phyloP scores from a whole-genome alignment of 1,140 invertebrate species.

The Acromyrmex charruanus region DNA sequence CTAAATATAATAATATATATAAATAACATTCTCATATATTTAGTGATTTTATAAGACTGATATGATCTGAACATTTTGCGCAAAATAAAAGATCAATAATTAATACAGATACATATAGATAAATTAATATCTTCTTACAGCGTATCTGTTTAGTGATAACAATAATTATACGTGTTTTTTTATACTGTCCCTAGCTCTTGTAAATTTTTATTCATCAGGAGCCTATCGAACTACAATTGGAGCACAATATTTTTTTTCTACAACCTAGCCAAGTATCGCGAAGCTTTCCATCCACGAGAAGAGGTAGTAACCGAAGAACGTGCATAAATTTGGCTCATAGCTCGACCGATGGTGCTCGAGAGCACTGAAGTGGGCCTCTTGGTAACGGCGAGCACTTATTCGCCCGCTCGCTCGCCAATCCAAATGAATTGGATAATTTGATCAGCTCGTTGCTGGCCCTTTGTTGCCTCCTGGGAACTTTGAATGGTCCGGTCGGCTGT shows the following conservation, averaged over 20 bases:
- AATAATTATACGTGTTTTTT: not conserved
- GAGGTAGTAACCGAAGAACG: conserved; percentile 66
- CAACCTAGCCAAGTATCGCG: not conserved
- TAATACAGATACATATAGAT: not conserved
- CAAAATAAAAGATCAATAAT: no score
- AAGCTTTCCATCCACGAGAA: not conserved
- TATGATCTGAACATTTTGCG: no score
- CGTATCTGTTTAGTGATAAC: not conserved
- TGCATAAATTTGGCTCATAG: conserved; percentile 83
- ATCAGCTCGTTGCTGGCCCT: conserved; percentile 86
- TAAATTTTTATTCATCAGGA: not conserved
- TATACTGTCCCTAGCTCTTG: not conserved
- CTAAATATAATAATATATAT: no score
- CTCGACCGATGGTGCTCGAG: conserved; percentile 73
- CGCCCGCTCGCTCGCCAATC: conserved; percentile 84
- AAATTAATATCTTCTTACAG: not conserved
- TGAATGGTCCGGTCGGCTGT: conserved; percentile 85
- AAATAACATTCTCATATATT: no score
- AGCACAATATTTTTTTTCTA: not conserved
- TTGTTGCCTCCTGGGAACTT: conserved; percentile 87
- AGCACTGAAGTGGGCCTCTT: conserved; percentile 75
- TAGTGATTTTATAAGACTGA: no score
- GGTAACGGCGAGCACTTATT: conserved; percentile 81
- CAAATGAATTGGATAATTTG: conserved; percentile 87
- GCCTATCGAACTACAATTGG: not conserved